Evolutionary conservation across 2,888 invertebrate species (phyloP), one percentile per base, ranked within the genome.

Genomic region (Limenitis camilla): DNA sequence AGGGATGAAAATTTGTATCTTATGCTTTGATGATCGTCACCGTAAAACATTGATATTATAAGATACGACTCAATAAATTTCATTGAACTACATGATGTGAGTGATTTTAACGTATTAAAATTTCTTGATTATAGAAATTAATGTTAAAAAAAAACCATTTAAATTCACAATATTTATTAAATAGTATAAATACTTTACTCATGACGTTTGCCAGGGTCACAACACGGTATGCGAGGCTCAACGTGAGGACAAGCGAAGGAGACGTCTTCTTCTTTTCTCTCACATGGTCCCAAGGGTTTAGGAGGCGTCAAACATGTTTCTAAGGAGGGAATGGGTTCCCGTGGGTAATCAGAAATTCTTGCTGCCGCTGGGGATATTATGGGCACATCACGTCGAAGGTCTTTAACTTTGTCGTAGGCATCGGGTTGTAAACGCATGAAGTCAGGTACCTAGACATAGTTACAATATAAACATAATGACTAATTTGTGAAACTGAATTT

Each of bases 321-420:
- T 10, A 79, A 68, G 0, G 69, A 35, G 0, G 78, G 77, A 3
- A 60, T 52, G 0, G 71, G 59, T 11, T 62, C 45, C 0, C 66
- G 64, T 1, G 81, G 83, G 49, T 74, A 66, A 7, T 69, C 69
- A 0, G 72, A 67, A 29, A 72, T 59, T 10, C 79, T 71, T 5
- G 61, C 44, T 0, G 84, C 86, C 1, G 76, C 84, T 0, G 86
- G 85, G 0, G 86, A 85, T 42, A 85, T 80, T 40, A 70, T 74
- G 0, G 82, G 76, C 2, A 71, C 64, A 0, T 85, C 82, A 5
- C 70, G 72, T 6, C 86, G 79, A 5, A 78, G 61, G n/a, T 71
- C 58, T 63, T 81, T 87, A 8, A 75, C 71, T 9, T 67, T 68
- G 10, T 83, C 81, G 59, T 77, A 86, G 1, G 78, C 84, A 57